Evolutionary conservation across 2,888 invertebrate genomes (phyloP).

Genomic region (Neocrepidodera transversa): DNA sequence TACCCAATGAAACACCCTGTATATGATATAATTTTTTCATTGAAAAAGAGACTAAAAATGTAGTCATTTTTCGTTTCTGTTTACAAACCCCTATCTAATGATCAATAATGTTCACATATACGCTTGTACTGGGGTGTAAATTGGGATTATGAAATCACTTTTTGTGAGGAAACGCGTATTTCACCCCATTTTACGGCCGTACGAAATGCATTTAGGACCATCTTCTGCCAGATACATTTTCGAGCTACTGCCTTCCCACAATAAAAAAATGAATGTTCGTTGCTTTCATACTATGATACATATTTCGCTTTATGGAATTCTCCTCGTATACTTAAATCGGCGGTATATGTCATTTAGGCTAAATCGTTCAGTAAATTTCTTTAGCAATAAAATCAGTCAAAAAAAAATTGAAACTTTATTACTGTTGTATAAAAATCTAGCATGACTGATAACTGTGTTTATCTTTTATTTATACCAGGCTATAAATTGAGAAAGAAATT

Average conservation of each 20-base stretch:
- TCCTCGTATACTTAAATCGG: slow-evolving; percentile 10
- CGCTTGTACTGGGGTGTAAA: slow-evolving; percentile 20
- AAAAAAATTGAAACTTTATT: slow-evolving; percentile 4
- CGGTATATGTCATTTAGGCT: slow-evolving; percentile 8
- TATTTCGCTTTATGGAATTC: slow-evolving; percentile 19
- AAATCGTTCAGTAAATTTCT: slow-evolving; percentile 11
- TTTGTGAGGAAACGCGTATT: slow-evolving; percentile 20
- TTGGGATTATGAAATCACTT: slow-evolving; percentile 21
- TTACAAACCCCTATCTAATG: slow-evolving; percentile 16
- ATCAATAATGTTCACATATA: slow-evolving; percentile 13
- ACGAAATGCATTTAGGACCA: slow-evolving; percentile 17
- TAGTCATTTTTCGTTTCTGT: slow-evolving; percentile 7
- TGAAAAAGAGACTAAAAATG: neutral
- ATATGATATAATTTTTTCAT: no score
- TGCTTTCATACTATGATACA: slow-evolving; percentile 5
- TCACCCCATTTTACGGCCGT: slow-evolving; percentile 14
- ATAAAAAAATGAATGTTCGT: slow-evolving; percentile 12
- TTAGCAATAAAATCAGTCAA: slow-evolving; percentile 16
- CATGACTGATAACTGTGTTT: neutral
- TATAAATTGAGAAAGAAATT: neutral
- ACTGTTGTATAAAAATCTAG: neutral
- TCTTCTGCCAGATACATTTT: slow-evolving; percentile 17
- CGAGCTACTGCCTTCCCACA: slow-evolving; percentile 12
- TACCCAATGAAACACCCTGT: no score
- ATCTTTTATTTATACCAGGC: neutral